phyloP scores from a whole-genome alignment of 2,113 vertebrate species.

The Grus americana region DNA sequence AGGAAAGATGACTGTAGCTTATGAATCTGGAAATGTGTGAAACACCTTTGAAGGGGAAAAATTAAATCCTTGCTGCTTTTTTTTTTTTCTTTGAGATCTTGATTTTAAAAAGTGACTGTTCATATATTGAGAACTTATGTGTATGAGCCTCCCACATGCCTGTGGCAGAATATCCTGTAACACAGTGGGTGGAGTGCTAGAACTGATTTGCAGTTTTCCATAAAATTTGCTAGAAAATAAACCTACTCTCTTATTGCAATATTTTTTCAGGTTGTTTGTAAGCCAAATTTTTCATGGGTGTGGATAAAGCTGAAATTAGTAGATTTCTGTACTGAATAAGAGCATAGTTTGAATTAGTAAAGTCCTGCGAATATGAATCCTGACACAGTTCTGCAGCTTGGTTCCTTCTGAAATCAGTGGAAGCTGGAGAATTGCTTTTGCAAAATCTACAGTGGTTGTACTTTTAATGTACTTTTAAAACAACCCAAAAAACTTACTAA shows the following conservation, averaged over 20 bases:
- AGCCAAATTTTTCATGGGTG: neutral
- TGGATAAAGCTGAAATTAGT: neutral
- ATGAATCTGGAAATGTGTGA: neutral
- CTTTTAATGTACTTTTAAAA: neutral
- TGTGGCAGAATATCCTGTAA: neutral
- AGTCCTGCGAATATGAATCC: neutral
- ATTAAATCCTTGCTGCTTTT: neutral
- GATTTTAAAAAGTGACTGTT: neutral
- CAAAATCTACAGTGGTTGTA: neutral
- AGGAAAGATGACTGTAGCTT: neutral
- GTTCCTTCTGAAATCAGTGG: neutral
- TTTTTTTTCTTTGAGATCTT: neutral
- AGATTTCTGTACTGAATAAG: neutral
- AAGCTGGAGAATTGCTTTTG: neutral
- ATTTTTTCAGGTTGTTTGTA: neutral
- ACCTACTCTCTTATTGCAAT: neutral
- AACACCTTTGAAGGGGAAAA: neutral
- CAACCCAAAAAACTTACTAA: too few species aligned
- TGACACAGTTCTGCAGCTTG: neutral
- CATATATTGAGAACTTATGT: neutral
- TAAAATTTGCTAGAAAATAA: constrained; percentile 4
- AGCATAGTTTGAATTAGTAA: neutral
- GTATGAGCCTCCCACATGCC: neutral
- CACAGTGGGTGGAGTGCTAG: neutral
- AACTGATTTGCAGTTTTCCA: neutral